Evolutionary conservation across 2,113 vertebrate genomes (phyloP).

Genomic region (Hippocampus guttulatus): DNA sequence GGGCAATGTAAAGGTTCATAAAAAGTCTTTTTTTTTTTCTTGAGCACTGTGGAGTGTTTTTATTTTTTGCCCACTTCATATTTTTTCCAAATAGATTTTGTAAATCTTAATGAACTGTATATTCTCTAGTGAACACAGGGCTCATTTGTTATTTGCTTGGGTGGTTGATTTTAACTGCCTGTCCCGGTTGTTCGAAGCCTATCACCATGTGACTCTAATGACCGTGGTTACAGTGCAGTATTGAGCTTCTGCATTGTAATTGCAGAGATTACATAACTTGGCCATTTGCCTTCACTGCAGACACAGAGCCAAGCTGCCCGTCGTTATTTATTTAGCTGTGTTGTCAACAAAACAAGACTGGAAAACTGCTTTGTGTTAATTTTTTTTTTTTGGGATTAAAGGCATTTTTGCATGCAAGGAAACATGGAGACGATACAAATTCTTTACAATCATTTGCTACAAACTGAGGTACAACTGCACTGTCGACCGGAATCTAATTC

Average conservation of each 20-base stretch:
- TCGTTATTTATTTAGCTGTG: neutral
- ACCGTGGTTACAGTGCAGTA: neutral
- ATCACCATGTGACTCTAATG: neutral
- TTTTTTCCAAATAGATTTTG: neutral
- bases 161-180: neutral
- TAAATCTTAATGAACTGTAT: neutral
- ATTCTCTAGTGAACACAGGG: neutral
- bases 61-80: neutral
- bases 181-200: neutral
- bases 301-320: neutral
- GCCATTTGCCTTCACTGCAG: neutral
- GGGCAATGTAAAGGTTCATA: too few species aligned
- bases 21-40: too few species aligned
- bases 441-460: neutral
- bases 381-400: neutral
- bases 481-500: neutral
- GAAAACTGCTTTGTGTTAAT: neutral
- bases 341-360: neutral
- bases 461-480: neutral
- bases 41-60: too few species aligned
- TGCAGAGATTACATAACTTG: conserved; percentile 7
- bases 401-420: neutral
- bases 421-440: neutral
- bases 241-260: neutral
- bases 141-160: neutral